Evolutionary conservation across 2,797 vertebrate genomes (phyloP), one percentile per base, ranked within the genome.

Genomic region (Coendou prehensilis): DNA sequence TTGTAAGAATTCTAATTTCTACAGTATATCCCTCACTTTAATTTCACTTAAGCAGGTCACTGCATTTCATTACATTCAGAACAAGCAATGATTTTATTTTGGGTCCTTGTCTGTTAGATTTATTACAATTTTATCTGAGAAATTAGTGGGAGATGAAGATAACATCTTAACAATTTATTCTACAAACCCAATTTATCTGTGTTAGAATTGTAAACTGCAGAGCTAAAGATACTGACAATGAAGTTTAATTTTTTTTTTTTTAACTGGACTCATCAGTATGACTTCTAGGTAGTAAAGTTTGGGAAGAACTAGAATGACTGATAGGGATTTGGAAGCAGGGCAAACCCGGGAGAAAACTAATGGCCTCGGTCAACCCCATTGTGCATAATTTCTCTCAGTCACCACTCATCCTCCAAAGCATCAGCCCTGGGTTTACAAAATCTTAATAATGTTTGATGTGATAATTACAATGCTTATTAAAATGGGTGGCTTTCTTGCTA

Each of bases 1-100:
- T 94, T 91, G 23, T 80, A 96, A 85, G 76, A 45, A 52, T 96
- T 89, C 76, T 79, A 93, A 75, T 97, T 95, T 89, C 81, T 95
- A 52, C 94, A 95, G 69, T 54, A 87, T 67, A 71, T 37, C 30
- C 13, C 80, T 14, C 5, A 33, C 41, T 95, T 92, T 89, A 52
- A 91, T 95, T 94, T 94, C 54, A 97, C 89, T 95, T 91, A 96
- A 52, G 47, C 75, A 80, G 64, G 83, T 90, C 37, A 47, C 64
- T 91, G 54, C 67, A 92, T 95, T 96, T 90, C 67, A 89, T 92
- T 95, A 81, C 33, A 59, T 90, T 92, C 33, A 92, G 54, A 92
- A 64, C 2, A 88, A 59, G 6, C 6, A 14, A 17, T 88, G n/a
- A 71, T 78, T 91, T 89, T 61, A n/a, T 52, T 81, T 95, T 73